Percentiles rank a stretch among this genome's conserved stretches.
These are phyloP conservation scores for Azemiops feae DNA, from an alignment of 2,113 vertebrate species.

Conservation along the genomic window DNA sequence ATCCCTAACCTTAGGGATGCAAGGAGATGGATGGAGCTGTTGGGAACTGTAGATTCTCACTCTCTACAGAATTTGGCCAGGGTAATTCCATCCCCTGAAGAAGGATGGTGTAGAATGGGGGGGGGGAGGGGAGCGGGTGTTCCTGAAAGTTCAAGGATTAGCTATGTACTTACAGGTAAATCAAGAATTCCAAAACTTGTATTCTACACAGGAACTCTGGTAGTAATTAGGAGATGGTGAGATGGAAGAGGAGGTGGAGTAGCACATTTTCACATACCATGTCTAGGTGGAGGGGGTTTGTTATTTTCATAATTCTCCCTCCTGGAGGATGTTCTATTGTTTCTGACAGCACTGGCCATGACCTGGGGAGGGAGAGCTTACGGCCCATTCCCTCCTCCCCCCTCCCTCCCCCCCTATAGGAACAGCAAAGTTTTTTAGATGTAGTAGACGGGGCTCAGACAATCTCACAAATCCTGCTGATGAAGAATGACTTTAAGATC, in stretches of 20 bases:
- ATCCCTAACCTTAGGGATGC: neutral
- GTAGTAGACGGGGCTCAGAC: constrained; percentile 56
- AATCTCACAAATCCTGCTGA: constrained; percentile 64
- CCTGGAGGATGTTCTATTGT: constrained; percentile 71
- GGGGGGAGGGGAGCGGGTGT: neutral
- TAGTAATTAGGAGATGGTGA: constrained; percentile 22
- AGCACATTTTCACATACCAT: constrained; percentile 44
- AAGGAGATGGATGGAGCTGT: neutral
- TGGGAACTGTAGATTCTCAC: neutral
- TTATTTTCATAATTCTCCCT: constrained; percentile 53
- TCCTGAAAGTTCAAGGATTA: neutral
- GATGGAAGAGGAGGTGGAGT: constrained; percentile 19
- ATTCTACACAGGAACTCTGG: constrained; percentile 17
- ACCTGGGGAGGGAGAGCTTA: constrained; percentile 43
- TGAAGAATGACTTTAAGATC: constrained; percentile 80
- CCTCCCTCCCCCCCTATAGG: constrained; percentile 47
- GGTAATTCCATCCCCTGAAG: neutral
- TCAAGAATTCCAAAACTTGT: constrained; percentile 28
- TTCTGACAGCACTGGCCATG: constrained; percentile 69
- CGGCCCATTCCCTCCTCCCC: constrained; percentile 39
- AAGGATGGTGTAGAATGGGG: neutral
- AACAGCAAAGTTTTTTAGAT: constrained; percentile 66
- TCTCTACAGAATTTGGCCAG: neutral
- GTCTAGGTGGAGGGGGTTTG: constrained; percentile 58
- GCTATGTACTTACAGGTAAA: neutral